Conservation (phyloP, 2,888 invertebrate species). For the Limnephilus marmoratus region DNA sequence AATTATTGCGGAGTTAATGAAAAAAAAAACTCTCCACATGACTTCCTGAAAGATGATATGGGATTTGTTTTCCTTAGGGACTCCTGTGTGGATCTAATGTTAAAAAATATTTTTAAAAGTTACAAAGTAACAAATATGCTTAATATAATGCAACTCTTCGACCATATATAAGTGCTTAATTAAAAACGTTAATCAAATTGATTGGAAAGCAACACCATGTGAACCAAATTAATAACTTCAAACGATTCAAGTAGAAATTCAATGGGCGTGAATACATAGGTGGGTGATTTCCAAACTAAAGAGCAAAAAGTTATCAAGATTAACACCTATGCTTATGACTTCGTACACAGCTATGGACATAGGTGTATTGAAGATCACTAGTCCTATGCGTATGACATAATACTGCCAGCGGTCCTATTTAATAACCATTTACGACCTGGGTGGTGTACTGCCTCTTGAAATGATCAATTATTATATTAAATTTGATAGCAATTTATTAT, state of each 20-base stretch:
- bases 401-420: not conserved
- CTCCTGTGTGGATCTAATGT: too few species aligned
- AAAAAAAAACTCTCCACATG: too few species aligned
- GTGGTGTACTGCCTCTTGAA: slow-evolving; percentile 33
- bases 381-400: slow-evolving; percentile 8
- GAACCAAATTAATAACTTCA: not conserved
- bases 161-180: not conserved
- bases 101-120: too few species aligned
- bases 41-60: too few species aligned
- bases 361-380: slow-evolving; percentile 16
- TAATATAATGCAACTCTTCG: too few species aligned
- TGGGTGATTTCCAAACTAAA: slow-evolving; percentile 29
- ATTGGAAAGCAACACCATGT: not conserved
- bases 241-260: not conserved
- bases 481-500: slow-evolving; percentile 39
- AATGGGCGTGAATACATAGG: slow-evolving; percentile 30
- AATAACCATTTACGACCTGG: not conserved
- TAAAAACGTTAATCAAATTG: not conserved
- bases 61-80: too few species aligned
- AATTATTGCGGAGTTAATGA: too few species aligned
- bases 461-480: slow-evolving; percentile 40
- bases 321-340: slow-evolving; percentile 17
- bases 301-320: slow-evolving; percentile 43
- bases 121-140: too few species aligned
- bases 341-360: not conserved